These are phyloP conservation scores for Didymodactylos carnosus DNA, from an alignment of 2,888 invertebrate species.

Conservation along the genomic window DNA sequence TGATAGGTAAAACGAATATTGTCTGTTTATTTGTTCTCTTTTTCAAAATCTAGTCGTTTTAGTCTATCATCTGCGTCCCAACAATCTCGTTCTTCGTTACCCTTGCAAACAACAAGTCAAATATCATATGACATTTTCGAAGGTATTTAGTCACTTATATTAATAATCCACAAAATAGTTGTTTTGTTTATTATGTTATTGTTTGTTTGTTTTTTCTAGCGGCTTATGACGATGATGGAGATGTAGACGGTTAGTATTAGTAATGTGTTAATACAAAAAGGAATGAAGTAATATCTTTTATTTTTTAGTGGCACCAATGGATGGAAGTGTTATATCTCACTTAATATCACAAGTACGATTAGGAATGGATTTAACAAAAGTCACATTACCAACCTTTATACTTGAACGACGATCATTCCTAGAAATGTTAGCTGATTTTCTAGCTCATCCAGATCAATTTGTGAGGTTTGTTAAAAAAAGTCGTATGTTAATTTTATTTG, in stretches of 20 bases:
- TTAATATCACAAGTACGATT: slow-evolving; percentile 55
- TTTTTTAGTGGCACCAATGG: background rate
- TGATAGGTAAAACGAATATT: too few relatives aligned
- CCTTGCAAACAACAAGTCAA: background rate
- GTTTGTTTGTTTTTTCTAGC: too few relatives aligned
- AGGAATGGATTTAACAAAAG: slow-evolving; percentile 98
- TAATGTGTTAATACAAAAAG: background rate
- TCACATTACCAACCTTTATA: slow-evolving; percentile 92
- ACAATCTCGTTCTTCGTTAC: too few relatives aligned
- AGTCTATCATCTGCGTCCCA: too few relatives aligned
- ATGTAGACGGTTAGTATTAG: slow-evolving; percentile 2
- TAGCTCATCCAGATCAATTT: slow-evolving; percentile 94
- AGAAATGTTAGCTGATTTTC: slow-evolving; percentile 99
- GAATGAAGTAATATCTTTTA: background rate
- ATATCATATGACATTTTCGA: background rate
- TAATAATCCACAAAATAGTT: too few relatives aligned
- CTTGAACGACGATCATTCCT: slow-evolving; percentile 81
- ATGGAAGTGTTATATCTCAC: slow-evolving; percentile 58
- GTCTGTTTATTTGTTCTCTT: too few relatives aligned
- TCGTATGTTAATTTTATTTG: too few relatives aligned
- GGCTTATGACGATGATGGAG: background rate
- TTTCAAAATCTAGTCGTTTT: too few relatives aligned
- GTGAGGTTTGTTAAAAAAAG: slow-evolving; percentile 44
- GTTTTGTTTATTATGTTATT: too few relatives aligned
- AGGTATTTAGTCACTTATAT: too few relatives aligned